Base-by-base conservation (phyloP, 2,797 vertebrate genomes). In the Chelidonichthys spinosus region DNA sequence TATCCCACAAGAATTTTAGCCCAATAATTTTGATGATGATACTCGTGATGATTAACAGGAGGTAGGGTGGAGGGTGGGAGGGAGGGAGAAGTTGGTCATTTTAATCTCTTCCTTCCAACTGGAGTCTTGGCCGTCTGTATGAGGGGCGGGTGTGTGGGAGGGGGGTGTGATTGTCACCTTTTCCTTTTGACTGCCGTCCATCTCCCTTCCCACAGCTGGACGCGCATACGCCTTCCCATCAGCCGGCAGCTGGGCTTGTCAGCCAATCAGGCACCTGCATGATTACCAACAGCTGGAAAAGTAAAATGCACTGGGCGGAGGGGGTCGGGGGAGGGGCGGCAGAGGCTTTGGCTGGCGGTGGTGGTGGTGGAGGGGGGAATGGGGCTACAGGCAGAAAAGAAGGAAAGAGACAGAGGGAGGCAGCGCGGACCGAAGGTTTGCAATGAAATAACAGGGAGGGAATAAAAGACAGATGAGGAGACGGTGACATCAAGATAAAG, bases 261-360 rank as follows among this genome's bases (percentile, higher is more conserved):
- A 85, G 77, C 87, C 88, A 91, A 91, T 87, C 85, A 87, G 89
- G 75, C 91, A 92, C 91, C 89, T 93, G 90, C 81, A 47, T 81
- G 81, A 93, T 92, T 89, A 86, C 82, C 81, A 78, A 86, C 89
- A 91, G 88, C 88, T 91, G 89, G 85, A 84, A 69, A 88, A 88
- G 81, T 86, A 76, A 77, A 88, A 76, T 17, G 39, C 43, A 17
- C 58, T 64, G 74, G 60, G 71, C 40, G 72, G 69, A 65, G 58
- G 64, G 58, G 74, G n/a, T 37, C 0, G 17, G 62, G 43, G 61
- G 60, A 42, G 46, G 71, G 56, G 65, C 64, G 59, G 74, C 46
- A 6, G 14, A 63, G 55, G 32, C 59, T 69, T 9, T 7, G 74
- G 55, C 37, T 42, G 58, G 58, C 15, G 32, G 40, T 42, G 58